A percentile compares a stretch with the other conserved stretches of the same genome.
phyloP scores from a whole-genome alignment of 2,888 invertebrate genomes.

The Chrysotoxum bicinctum region DNA sequence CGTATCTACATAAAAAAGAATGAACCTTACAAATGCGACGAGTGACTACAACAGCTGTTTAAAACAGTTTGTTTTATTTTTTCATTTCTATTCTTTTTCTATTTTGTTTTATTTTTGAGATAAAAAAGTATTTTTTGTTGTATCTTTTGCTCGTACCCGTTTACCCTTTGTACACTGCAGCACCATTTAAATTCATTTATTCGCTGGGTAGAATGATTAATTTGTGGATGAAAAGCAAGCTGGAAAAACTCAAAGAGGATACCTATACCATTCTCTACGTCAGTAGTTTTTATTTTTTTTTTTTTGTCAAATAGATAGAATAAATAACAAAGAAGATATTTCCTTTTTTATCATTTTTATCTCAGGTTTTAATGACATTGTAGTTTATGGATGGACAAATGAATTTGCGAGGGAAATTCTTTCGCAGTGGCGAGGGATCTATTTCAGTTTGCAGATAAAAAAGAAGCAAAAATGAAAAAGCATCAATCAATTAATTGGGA shows the following conservation, averaged over 20 bases:
- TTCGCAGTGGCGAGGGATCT: constrained; percentile 14
- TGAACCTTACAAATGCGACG: constrained; percentile 13
- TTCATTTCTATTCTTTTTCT: not conserved
- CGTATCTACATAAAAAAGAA: constrained; percentile 4
- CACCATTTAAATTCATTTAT: constrained; percentile 47
- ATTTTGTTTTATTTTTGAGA: not conserved
- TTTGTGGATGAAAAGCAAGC: constrained; percentile 31
- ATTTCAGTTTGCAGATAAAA: constrained; percentile 31
- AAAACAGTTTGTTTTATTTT: constrained; percentile 22
- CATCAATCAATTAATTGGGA: constrained; percentile 52
- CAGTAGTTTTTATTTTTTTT: not conserved
- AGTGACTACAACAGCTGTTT: constrained; percentile 65
- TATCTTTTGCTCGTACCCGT: not conserved
- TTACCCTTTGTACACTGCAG: constrained; percentile 3
- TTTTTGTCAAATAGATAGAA: constrained; percentile 27
- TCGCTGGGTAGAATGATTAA: constrained; percentile 35
- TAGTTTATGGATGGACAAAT: not conserved
- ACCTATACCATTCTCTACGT: constrained; percentile 26
- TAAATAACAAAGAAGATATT: constrained; percentile 29
- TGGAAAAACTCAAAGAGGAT: constrained; percentile 43
- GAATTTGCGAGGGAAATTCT: not conserved
- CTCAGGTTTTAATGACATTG: constrained; percentile 41
- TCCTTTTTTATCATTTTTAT: not conserved
- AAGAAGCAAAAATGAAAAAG: constrained; percentile 9
- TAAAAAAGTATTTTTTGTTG: not conserved